Conservation (phyloP, 2,113 vertebrate genomes). For the Myrmophylax atrothorax region DNA sequence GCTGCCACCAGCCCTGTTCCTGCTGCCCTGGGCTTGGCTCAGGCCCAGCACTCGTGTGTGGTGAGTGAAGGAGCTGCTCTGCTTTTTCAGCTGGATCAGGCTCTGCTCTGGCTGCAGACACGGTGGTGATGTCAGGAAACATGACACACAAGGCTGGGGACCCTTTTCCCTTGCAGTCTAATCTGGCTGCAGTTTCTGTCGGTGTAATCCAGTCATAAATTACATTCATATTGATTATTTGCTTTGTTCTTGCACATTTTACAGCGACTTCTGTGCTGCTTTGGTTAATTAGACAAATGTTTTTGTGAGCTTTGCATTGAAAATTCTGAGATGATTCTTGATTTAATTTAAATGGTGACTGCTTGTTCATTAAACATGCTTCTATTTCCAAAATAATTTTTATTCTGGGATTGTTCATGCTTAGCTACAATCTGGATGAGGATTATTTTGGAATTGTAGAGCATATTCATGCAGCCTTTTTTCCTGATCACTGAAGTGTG, state of each 20-base stretch:
- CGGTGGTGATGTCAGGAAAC: neutral
- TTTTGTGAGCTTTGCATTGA: neutral
- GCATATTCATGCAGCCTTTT: neutral
- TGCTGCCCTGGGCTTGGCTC: neutral
- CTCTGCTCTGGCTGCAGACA: neutral
- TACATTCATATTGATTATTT: neutral
- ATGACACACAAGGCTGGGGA: neutral
- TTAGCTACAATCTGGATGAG: neutral
- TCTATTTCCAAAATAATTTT: neutral
- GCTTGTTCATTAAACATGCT: neutral
- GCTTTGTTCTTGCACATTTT: neutral
- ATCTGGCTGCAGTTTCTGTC: neutral
- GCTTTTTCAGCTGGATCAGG: neutral
- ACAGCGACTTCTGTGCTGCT: neutral
- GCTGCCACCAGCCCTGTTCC: neutral
- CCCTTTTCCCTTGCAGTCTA: neutral
- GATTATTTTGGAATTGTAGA: slow-evolving; percentile 23
- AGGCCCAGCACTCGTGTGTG: neutral
- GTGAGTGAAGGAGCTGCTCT: neutral
- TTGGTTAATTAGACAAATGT: neutral
- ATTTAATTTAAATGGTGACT: neutral
- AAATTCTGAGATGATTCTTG: neutral
- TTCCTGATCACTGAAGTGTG: slow-evolving; percentile 35
- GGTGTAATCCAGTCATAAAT: neutral
- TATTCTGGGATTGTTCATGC: neutral